Percentiles rank a stretch among this genome's conserved stretches.
phyloP scores from a whole-genome alignment of 2,113 vertebrate genomes.

The human region DNA sequence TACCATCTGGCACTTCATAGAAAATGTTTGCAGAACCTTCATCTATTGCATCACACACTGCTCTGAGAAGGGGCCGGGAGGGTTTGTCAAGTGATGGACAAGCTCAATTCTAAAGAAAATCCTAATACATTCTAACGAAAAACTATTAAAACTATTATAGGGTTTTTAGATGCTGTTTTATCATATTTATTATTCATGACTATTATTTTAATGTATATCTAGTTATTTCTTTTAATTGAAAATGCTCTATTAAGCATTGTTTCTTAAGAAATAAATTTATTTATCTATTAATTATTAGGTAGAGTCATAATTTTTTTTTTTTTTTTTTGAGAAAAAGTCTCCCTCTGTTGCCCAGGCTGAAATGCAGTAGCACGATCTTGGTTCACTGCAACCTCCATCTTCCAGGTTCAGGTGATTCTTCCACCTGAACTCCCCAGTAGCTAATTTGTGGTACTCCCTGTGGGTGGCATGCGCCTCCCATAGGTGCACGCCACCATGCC shows the following conservation, averaged over 20 bases:
- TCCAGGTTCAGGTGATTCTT: too few relatives aligned
- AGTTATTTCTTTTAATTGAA: neutral
- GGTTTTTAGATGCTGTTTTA: neutral
- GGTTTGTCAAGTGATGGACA: neutral
- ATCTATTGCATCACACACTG: neutral
- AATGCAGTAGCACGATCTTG: too few relatives aligned
- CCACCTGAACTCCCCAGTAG: too few relatives aligned
- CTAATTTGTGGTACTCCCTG: too few relatives aligned
- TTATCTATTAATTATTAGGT: neutral
- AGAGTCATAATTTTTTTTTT: too few relatives aligned
- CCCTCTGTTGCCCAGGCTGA: too few relatives aligned
- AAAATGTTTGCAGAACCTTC: neutral
- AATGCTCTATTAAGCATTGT: neutral
- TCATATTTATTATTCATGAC: neutral
- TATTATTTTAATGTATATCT: neutral
- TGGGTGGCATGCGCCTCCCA: too few relatives aligned
- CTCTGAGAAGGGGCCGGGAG: neutral
- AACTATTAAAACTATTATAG: neutral
- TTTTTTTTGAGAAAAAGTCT: too few relatives aligned
- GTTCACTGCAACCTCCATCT: too few relatives aligned
- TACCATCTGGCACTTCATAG: neutral
- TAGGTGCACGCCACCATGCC: too few relatives aligned
- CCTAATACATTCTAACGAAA: neutral
- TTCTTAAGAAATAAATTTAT: neutral
- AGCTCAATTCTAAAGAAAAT: neutral